Base-by-base conservation (phyloP, 2,113 vertebrate species). In the Enhydra lutris region DNA sequence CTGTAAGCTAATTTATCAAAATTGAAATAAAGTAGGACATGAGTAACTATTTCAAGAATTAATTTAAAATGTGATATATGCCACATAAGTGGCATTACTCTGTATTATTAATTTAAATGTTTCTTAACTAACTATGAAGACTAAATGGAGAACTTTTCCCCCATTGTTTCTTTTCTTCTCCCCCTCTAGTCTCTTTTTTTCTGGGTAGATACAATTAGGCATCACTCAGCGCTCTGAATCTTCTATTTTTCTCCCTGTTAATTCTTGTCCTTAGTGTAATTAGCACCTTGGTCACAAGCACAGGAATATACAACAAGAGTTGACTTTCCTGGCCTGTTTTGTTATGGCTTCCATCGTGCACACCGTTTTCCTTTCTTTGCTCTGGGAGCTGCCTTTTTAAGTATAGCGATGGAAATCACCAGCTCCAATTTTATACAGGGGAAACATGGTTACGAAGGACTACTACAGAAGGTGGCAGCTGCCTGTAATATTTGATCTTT, bases 1-100 rank as follows among this genome's bases (percentile, higher is more conserved):
- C 69, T 65, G 89, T 71, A 97, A 95, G 96, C 78, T 94, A 57
- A 90, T 95, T 94, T 74, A 55, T 89, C 89, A 97, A 98, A 94
- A 97, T 93, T 80, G 94, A 97, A 98, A 97, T 84, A 96, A 98
- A 98, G 55, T 92, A 97, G 67, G 96, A 96, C 34, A 73, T 10
- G 89, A 97, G 82, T 31, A 97, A 97, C 92, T 97, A 97, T 83
- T 97, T 95, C 80, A 63, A 90, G 92, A 98, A 97, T 92, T 96
- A 96, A 89, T 97, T 97, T 96, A 95, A 98, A 96, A 96, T 95
- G 92, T 89, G 95, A 87, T 97, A 96, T 10, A 97, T 98, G 47
- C 91, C 83, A 95, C 55, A 95, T 6, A 36, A 91, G 36, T 82
- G 93, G 45, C 4, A 76, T 94, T 98, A 93, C 79, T 97, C 47